Evolutionary conservation across 2,113 vertebrate genomes (phyloP), one percentile per base, ranked within the genome.

Genomic region (Procapra przewalskii): DNA sequence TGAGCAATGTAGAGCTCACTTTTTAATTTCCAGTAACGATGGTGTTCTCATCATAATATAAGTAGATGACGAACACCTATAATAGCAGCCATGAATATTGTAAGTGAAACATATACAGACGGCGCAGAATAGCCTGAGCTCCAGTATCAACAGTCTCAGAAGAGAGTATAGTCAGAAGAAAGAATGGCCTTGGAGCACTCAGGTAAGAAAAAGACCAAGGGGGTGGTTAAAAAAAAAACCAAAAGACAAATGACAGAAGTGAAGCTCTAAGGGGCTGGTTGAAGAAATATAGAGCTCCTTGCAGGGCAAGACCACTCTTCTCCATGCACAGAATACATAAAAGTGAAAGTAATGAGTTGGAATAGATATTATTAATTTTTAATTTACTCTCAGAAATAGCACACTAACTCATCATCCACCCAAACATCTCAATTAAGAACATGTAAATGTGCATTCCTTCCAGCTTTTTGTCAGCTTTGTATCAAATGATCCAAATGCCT

Each of bases 341-440:
- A 45, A 97, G 83, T 93, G 79, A 91, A 98, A 95, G 25, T 71
- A 97, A 98, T 98, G 57, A 1, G 92, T 97, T 94, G 96, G 96
- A 86, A 96, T 86, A 96, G 95, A 97, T 95, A 98, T 97, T 97
- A 98, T 97, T 98, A 98, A 98, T 97, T 98, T 55, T 98, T 98
- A 98, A 98, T 98, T 79, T 96, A 84, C 84, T 95, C 71, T 97
- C 97, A 94, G 64, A 98, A 98, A 97, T 94, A 97, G 96, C 90
- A 88, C 91, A 98, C 95, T 97, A 64, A 95, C 88, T 98, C 88
- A 98, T 96, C 92, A 96, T 54, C 77, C 54, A 96, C 87, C 75
- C 97, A 98, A 98, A 97, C 50, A 98, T 60, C 90, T 93, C 94
- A 97, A 91, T 98, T 98, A 98, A 98, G 98, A 98, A 97, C 96